Evolutionary conservation across 2,888 invertebrate genomes (phyloP), one percentile per base, ranked within the genome.

Genomic region (Toxonevra muliebris): DNA sequence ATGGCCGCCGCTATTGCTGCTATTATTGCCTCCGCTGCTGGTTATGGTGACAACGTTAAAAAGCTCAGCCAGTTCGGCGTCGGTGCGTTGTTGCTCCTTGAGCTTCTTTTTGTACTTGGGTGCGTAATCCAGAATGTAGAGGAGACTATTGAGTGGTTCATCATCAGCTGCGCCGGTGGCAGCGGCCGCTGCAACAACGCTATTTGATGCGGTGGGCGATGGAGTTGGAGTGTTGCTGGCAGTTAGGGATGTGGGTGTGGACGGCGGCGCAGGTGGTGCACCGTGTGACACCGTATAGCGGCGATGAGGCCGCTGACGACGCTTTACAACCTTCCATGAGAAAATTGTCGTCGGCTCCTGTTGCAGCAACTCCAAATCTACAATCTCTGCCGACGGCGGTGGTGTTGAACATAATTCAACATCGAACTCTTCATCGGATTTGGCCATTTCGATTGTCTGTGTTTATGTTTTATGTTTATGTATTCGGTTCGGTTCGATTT

Each of bases 231-330:
- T 72, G 73, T 74, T 79, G 71, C 76, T 77, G 65, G 82, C 76
- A 52, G 81, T 82, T 55, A 82, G 71, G 66, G 83, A 77, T 61
- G 81, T 82, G 61, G 81, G 81, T 68, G 81, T 82, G 74, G 81
- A 82, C 67, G 81, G 81, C 71, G 81, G 81, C 71, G 81, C 83
- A 60, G 81, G 79, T 55, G 79, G 81, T 17, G 73, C 60, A 17
- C 71, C 80, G 69, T 82, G 81, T 69, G 83, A 81, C 69, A 82
- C 80, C 66, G 81, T 82, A 69, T 82, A 82, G 66, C 81, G 82
- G 64, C 81, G 83, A 71, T 72, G 76, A 45, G 73, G 73, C 41
- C 72, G 71, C 68, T 65, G 62, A 5, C 75, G 73, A 43, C 71
- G 71, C 65, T 74, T 75, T 9, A 75, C 74, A 48, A 74, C 54